Base-by-base conservation (phyloP, 2,797 vertebrate species). In the Cichlasoma orientale region DNA sequence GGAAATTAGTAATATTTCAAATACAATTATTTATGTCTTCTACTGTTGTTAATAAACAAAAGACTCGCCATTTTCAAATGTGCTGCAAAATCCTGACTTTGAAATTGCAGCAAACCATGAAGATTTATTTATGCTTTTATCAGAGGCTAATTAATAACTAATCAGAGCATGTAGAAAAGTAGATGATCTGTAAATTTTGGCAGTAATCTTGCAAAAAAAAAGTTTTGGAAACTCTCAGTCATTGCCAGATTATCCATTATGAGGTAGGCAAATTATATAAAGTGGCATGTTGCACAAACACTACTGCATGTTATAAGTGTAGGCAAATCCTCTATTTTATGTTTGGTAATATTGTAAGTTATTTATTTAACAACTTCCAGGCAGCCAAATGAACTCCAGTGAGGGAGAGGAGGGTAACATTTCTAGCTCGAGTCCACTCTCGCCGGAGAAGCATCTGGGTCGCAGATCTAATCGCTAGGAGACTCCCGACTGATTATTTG, bases 401-500 rank as follows among this genome's bases (percentile, higher is more conserved):
- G 7, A 59, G 73, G 21, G 74, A 52, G 72, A 77, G 71, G 57
- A 56, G 41, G 55, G 74, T 54, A 74, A 29, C 6, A 1, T 84
- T 86, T 82, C 77, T 38, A 59, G 27, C 75, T 80, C 6, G 6
- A n/a, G 59, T 57, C 50, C 16, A 71, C 18, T 74, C 75, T 82
- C 58, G 58, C 31, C 47, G 23, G 58, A 73, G 63, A 86, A 79
- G 61, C 78, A 83, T 78, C 47, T 61, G 36, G 38, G 72, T 83
- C 74, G 83, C 50, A 78, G 85, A 80, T 84, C 71, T 78, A 72
- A 44, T 33, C 11, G 21, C 50, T 54, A 12, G 23, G 3, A 50
- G n/a, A 41, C 55, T 31, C 38, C 36, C 27, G 21, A 44, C 41
- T 56, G 1, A 58, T 57, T 38, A 76, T 70, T 21, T 50, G 16